Base-by-base conservation (phyloP, 2,113 vertebrate species). In the Thymallus thymallus region DNA sequence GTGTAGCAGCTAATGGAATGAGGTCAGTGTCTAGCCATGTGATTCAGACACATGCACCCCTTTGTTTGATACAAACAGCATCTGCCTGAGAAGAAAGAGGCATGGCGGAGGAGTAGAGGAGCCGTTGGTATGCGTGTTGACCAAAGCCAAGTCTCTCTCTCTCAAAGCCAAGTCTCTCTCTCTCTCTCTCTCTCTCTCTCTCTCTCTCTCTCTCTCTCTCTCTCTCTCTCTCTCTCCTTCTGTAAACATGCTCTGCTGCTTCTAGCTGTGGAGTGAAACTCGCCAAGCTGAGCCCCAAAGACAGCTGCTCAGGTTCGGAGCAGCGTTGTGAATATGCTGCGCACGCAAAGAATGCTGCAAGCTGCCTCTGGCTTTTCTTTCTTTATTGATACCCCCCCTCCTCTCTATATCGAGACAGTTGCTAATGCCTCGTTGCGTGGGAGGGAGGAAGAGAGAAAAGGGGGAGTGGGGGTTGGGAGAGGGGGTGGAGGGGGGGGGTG, bases 21-120 rank as follows among this genome's bases (percentile, higher is more conserved):
- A 79, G 77, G 72, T 75, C 63, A 71, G 32, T 62, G 62, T 71
- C 69, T 75, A 67, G 73, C 73, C 73, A 67, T 23, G 30, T 67
- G 60, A 16, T 26, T n/a, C n/a, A 65, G 63, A 65, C 63, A 75
- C 67, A 74, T 48, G 74, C 22, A 13, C 29, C 35, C 76, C 67
- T 74, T 79, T 79, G 72, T 78, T 64, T 79, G 72, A 56, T 61
- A 51, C 48, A 51, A 51, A 14, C 16, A 16, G 68, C 46, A 65
- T 74, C 46, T 71, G 72, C 16, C 48, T 74, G 29, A 61, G 41
- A 74, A 78, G 55, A 70, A 75, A n/a, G 30, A 56, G 66, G 48
- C 48, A 13, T 18, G 48, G 48, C 18, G 48, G 48, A 51, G 48
- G 13, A 18, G 46, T 51, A 3, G 48, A 51, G 69, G 68, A 74